These are phyloP conservation scores for Drosophila kambysellisi DNA, from an alignment of 2,888 invertebrate species.

Conservation along the genomic window DNA sequence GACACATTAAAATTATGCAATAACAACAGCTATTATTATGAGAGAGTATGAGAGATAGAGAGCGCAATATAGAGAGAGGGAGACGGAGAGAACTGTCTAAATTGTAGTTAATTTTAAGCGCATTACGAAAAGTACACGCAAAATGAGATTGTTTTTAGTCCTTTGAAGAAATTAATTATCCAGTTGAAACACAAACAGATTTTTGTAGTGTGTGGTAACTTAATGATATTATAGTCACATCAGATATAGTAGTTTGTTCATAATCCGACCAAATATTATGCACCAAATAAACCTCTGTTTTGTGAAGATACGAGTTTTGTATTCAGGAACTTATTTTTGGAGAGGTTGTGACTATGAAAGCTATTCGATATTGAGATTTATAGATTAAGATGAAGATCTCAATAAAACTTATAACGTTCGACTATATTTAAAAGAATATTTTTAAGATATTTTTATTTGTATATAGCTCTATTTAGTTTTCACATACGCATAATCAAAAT, in stretches of 20 bases:
- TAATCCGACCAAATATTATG: not conserved
- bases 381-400: not conserved
- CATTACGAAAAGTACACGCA: not conserved
- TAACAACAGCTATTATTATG: conserved; percentile 77
- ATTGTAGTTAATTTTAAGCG: conserved; percentile 57
- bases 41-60: not conserved
- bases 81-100: conserved; percentile 11
- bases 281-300: not conserved
- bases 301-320: not conserved
- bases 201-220: not conserved
- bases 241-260: not conserved
- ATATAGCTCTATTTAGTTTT: no score
- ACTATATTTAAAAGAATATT: not conserved
- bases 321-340: not conserved
- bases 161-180: not conserved
- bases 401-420: not conserved
- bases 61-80: not conserved
- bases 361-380: not conserved
- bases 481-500: not conserved
- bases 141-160: not conserved
- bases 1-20: conserved; percentile 83
- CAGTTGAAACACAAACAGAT: not conserved
- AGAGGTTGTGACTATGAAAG: not conserved
- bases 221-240: not conserved
- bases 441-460: not conserved